Evolutionary conservation across 2,888 invertebrate genomes (phyloP).

Genomic region (Caenorhabditis sp.): DNA sequence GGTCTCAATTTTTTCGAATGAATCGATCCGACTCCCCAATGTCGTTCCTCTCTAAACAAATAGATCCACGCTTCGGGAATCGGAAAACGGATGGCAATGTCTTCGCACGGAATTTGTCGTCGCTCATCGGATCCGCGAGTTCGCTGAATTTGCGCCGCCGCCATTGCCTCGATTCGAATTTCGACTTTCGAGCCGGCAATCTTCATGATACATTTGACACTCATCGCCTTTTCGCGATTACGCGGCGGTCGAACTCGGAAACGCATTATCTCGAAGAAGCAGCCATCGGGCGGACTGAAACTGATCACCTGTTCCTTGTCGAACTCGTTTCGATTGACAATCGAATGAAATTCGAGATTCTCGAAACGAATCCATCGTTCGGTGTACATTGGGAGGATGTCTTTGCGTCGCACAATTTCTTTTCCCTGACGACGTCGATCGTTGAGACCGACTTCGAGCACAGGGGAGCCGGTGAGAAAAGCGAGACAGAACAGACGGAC

Average conservation of each 20-base stretch:
- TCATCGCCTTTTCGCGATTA: constrained; percentile 94
- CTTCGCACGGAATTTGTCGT: constrained; percentile 91
- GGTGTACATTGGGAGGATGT: constrained; percentile 93
- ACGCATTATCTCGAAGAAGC: constrained; percentile 69
- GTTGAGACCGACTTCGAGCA: constrained; percentile 94
- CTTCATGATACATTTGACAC: constrained; percentile 82
- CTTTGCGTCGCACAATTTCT: constrained; percentile 97
- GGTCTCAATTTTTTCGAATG: constrained; percentile 81
- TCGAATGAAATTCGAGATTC: constrained; percentile 91
- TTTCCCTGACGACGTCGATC: constrained; percentile 76
- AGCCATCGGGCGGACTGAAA: constrained; percentile 67
- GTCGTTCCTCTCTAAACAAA: constrained; percentile 84
- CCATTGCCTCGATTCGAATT: constrained; percentile 90
- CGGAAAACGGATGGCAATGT: constrained; percentile 89
- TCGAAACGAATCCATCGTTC: constrained; percentile 99
- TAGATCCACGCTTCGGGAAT: constrained; percentile 99
- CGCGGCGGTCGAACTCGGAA: constrained; percentile 87
- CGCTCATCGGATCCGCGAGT: constrained; percentile 87
- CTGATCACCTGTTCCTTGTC: constrained; percentile 75
- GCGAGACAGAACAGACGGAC: constrained; percentile 93
- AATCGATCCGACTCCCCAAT: constrained; percentile 95
- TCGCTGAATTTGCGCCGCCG: constrained; percentile 78
- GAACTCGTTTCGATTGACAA: constrained; percentile 83
- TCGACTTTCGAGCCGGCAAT: constrained; percentile 78
- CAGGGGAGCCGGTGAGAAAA: constrained; percentile 90